These are phyloP conservation scores for Neotoxoptera formosana DNA, from an alignment of 1,140 invertebrate species.

Conservation along the genomic window DNA sequence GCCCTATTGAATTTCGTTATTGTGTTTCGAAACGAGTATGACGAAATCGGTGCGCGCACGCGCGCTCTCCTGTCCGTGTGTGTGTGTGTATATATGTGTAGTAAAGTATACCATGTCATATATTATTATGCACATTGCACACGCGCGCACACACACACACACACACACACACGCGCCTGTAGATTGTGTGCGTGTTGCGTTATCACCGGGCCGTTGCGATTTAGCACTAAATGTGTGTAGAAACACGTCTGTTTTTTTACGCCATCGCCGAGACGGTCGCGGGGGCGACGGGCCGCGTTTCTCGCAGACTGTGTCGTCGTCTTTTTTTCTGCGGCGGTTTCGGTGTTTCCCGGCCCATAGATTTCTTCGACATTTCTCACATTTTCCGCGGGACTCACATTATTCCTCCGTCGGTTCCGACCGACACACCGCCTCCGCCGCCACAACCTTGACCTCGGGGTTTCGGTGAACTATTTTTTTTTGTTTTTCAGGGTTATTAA, in stretches of 20 bases:
- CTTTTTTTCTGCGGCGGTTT: background rate
- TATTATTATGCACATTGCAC: constrained; percentile 16
- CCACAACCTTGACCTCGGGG: constrained; percentile 40
- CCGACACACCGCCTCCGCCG: background rate
- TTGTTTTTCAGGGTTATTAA: constrained; percentile 53
- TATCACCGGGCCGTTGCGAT: constrained; percentile 33
- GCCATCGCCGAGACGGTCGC: background rate
- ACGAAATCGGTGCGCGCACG: constrained; percentile 30
- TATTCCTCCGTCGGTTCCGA: no score
- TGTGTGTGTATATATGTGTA: constrained; percentile 5
- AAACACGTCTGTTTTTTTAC: constrained; percentile 12
- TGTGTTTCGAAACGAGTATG: constrained; percentile 49
- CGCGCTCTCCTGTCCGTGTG: background rate
- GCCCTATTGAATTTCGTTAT: constrained; percentile 49
- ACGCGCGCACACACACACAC: background rate
- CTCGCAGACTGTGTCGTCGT: background rate
- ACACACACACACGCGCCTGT: background rate
- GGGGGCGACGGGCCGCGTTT: background rate
- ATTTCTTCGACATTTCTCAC: background rate
- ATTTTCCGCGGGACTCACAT: background rate
- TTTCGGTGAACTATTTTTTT: constrained; percentile 52
- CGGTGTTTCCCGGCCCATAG: background rate
- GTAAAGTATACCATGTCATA: constrained; percentile 30
- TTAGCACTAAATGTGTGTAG: constrained; percentile 20
- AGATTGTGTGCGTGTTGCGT: constrained; percentile 32